These are phyloP conservation scores for Falco columbarius DNA, from an alignment of 2,797 vertebrate genomes.

Conservation along the genomic window DNA sequence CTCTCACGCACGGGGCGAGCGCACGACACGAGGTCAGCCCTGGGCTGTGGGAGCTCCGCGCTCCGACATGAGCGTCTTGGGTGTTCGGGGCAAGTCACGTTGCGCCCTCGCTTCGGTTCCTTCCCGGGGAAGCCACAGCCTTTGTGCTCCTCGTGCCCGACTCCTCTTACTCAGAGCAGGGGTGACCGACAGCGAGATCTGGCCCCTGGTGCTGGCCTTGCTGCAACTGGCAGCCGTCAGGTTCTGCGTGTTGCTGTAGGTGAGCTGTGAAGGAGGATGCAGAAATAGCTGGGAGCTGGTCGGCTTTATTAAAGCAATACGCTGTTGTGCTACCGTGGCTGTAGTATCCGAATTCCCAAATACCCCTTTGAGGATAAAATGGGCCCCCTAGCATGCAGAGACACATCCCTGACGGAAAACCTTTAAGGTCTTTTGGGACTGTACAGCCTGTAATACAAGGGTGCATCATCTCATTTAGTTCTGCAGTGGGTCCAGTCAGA, in stretches of 20 bases:
- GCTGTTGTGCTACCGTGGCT: not conserved
- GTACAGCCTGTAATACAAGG: not conserved
- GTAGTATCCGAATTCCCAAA: not conserved
- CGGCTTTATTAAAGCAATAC: not conserved
- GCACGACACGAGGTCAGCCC: not conserved
- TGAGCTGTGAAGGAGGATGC: slow-evolving; percentile 1
- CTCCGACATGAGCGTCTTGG: not conserved
- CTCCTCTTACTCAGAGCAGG: not conserved
- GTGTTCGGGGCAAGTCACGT: not conserved
- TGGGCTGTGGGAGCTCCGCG: not conserved
- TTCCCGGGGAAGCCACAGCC: not conserved
- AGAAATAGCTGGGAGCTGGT: not conserved
- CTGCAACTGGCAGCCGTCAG: not conserved
- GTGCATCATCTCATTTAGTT: not conserved
- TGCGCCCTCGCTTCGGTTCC: not conserved
- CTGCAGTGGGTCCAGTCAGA: not conserved
- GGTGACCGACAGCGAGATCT: not conserved
- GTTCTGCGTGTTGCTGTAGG: not conserved
- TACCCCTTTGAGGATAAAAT: not conserved
- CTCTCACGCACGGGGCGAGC: not conserved
- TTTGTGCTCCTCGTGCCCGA: not conserved
- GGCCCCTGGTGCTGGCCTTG: not conserved
- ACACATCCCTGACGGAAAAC: not conserved
- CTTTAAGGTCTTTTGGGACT: not conserved
- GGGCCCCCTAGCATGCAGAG: not conserved